These are phyloP conservation scores for Macrotrachela quadricornifera DNA, from an alignment of 1,140 invertebrate species.

Conservation along the genomic window DNA sequence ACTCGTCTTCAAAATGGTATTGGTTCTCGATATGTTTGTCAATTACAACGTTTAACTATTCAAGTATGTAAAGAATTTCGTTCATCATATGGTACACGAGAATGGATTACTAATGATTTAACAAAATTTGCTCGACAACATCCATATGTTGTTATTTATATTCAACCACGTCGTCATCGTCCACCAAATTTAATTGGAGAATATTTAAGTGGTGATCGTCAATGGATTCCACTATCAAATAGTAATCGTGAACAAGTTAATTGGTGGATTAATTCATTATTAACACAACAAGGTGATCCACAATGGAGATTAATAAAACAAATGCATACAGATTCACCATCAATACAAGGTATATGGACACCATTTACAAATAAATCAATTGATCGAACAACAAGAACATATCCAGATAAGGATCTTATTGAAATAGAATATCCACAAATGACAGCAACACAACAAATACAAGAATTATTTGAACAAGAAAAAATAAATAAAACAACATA, in stretches of 20 bases:
- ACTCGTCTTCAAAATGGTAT: conserved; percentile 6
- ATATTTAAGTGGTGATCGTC: conserved; percentile 7
- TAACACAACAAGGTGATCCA: conserved; percentile 4
- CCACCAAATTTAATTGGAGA: conserved; percentile 5
- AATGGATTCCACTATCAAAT: conserved; percentile 3
- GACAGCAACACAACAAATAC: too few species aligned
- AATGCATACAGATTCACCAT: conserved; percentile 60
- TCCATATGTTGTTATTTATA: conserved; percentile 2
- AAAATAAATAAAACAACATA: too few species aligned
- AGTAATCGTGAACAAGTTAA: neutral
- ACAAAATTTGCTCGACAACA: conserved; percentile 5
- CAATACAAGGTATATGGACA: conserved; percentile 76
- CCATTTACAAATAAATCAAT: conserved; percentile 59
- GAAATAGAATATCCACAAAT: too few species aligned
- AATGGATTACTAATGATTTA: conserved; percentile 3
- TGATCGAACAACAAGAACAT: conserved; percentile 12
- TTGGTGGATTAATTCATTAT: conserved; percentile 2
- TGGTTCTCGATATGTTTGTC: conserved; percentile 6
- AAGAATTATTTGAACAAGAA: too few species aligned
- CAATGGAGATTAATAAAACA: conserved; percentile 3
- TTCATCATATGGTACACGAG: neutral
- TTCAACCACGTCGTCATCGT: conserved; percentile 7
- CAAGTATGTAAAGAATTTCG: conserved; percentile 10
- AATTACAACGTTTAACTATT: conserved; percentile 8
- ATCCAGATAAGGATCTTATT: neutral